Conservation (phyloP, 2,797 vertebrate species). For the Enteromius paludinosus region DNA sequence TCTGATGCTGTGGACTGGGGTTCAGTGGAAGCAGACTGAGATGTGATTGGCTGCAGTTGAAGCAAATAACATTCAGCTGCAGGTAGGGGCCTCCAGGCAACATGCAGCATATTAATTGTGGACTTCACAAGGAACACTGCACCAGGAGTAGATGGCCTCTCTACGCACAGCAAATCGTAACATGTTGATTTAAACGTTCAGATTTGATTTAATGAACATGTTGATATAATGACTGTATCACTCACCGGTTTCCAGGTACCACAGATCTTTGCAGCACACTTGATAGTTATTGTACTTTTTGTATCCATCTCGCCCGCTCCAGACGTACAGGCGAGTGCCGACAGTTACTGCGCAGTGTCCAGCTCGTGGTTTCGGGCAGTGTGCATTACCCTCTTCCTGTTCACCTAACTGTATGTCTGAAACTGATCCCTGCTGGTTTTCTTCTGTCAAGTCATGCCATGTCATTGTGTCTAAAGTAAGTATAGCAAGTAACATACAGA, state of each 20-base stretch:
- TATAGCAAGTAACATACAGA: not conserved
- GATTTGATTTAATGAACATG: not conserved
- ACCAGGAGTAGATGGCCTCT: conserved; percentile 86
- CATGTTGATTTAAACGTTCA: not conserved
- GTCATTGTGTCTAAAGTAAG: conserved; percentile 84
- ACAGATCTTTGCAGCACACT: conserved; percentile 98
- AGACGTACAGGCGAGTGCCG: conserved; percentile 91
- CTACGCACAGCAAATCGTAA: conserved; percentile 69
- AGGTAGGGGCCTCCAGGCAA: conserved; percentile 94
- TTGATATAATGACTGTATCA: conserved; percentile 34
- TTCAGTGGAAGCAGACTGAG: not conserved
- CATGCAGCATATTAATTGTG: conserved; percentile 91
- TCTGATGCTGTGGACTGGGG: conserved; percentile 8
- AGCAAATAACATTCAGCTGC: conserved; percentile 93
- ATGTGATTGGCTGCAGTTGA: conserved; percentile 67
- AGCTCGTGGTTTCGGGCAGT: conserved; percentile 86
- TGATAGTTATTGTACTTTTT: conserved; percentile 94
- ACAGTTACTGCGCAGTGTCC: conserved; percentile 90
- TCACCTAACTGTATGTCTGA: conserved; percentile 55
- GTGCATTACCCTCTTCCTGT: conserved; percentile 81
- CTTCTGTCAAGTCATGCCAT: conserved; percentile 83
- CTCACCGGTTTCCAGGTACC: conserved; percentile 97
- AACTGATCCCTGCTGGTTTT: conserved; percentile 70
- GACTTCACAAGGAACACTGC: conserved; percentile 92
- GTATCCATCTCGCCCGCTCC: conserved; percentile 97